phyloP scores from a whole-genome alignment of 2,888 invertebrate species.

The Conchocele bisecta region DNA sequence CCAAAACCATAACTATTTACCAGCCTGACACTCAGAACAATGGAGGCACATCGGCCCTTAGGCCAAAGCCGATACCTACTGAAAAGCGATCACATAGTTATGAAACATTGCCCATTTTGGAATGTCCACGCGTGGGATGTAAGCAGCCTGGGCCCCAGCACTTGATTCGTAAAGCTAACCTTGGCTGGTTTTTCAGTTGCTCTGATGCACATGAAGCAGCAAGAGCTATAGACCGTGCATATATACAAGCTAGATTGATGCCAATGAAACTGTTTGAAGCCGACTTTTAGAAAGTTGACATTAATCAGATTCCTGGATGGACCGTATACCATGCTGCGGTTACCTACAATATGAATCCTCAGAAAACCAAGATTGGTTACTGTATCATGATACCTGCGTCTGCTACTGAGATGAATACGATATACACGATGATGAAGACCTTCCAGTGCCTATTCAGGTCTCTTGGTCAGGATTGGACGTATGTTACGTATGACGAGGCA shows the following conservation, averaged over 20 bases:
- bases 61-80: neutral
- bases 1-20: slow-evolving; percentile 36
- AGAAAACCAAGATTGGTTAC: too few relatives aligned
- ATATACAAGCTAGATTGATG: neutral
- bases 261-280: neutral
- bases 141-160: neutral
- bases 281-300: too few relatives aligned
- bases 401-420: too few relatives aligned
- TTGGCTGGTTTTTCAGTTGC: neutral
- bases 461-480: too few relatives aligned
- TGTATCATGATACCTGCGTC: too few relatives aligned
- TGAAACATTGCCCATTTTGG: too few relatives aligned
- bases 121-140: neutral
- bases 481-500: too few relatives aligned
- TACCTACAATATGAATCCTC: too few relatives aligned
- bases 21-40: slow-evolving; percentile 1
- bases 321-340: too few relatives aligned
- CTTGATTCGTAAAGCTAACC: neutral
- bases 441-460: too few relatives aligned
- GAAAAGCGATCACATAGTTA: neutral
- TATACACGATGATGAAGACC: too few relatives aligned
- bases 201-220: neutral
- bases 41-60: neutral
- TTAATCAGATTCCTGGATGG: too few relatives aligned
- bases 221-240: neutral